Evolutionary conservation across 2,888 invertebrate genomes (phyloP), one percentile per base, ranked within the genome.

Genomic region (Nymphalis polychloros): DNA sequence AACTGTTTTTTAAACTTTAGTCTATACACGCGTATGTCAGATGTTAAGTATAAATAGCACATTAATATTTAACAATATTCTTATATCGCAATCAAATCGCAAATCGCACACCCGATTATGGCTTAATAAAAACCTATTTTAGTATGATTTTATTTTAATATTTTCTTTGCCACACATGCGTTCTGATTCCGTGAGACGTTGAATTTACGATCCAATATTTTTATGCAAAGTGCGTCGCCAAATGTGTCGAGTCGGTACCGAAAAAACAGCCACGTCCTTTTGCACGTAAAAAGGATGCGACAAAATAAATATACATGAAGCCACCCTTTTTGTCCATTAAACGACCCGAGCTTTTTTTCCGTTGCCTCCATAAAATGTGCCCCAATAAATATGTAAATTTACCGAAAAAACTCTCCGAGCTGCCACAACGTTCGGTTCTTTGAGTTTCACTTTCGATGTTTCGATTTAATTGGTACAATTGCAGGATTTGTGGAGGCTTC

Each of bases 331-430:
- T 89, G 91, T 91, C 90, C 90, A 90, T 92, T 89, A 91, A 92
- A 92, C 88, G 84, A 84, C 86, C 88, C 83, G 81, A 84, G 87
- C 83, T 87, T 90, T 91, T 52, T 88, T 92, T 89, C 84, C 84
- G 85, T 78, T 86, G 86, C 87, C 83, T 79, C 87, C 90, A 90
- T 92, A 92, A 92, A 92, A 90, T 90, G 89, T 88, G 92, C 89
- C 89, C 92, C 92, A 92, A 92, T 92, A 92, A 92, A 92, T 92
- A 92, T 92, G 92, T 92, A 92, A 92, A 92, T 92, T 85, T 88
- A 88, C 81, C 77, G 81, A 85, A 88, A 89, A 88, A 86, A 81
- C 81, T 76, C 81, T 78, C 77, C 76, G 78, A 77, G 76, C 78
- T 78, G 78, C 78, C 77, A 79, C 76, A 78, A 78, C 81, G 81